Evolutionary conservation across 2,113 vertebrate species (phyloP).

Genomic region (Amblyopsis rosae): DNA sequence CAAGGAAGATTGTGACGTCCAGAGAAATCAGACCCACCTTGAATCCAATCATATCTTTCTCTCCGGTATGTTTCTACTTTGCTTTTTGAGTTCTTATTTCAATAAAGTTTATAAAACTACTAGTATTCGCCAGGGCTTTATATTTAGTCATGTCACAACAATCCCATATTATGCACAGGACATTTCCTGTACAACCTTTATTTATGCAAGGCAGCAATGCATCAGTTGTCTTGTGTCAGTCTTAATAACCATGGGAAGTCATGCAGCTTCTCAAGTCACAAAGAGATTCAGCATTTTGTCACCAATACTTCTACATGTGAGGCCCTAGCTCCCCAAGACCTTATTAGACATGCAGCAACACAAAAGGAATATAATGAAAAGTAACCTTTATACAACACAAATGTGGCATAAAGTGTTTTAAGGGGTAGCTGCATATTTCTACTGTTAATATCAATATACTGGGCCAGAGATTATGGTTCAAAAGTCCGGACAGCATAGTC

Average conservation of each 20-base stretch:
- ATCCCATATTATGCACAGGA: not conserved
- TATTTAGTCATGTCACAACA: too few relatives aligned
- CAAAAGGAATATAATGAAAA: conserved; percentile 5
- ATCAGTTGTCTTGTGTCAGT: not conserved
- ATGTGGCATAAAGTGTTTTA: conserved; percentile 8
- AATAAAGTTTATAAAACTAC: too few relatives aligned
- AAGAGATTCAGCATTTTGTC: conserved; percentile 9
- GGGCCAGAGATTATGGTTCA: too few relatives aligned
- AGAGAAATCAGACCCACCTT: too few relatives aligned
- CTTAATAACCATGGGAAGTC: not conserved
- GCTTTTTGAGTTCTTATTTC: too few relatives aligned
- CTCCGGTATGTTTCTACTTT: too few relatives aligned
- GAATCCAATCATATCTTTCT: too few relatives aligned
- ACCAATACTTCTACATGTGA: conserved; percentile 5
- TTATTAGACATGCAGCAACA: conserved; percentile 10
- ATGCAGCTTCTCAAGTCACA: not conserved
- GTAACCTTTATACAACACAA: not conserved
- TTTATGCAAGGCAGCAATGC: not conserved
- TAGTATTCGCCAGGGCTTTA: too few relatives aligned
- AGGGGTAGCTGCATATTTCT: conserved; percentile 10
- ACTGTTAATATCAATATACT: conserved; percentile 20
- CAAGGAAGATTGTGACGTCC: not conserved
- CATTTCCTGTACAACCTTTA: not conserved
- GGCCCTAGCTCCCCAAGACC: conserved; percentile 2
- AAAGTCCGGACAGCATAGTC: conserved; percentile 18